These are phyloP conservation scores for Stigmatopora nigra DNA, from an alignment of 2,113 vertebrate species.

Conservation along the genomic window DNA sequence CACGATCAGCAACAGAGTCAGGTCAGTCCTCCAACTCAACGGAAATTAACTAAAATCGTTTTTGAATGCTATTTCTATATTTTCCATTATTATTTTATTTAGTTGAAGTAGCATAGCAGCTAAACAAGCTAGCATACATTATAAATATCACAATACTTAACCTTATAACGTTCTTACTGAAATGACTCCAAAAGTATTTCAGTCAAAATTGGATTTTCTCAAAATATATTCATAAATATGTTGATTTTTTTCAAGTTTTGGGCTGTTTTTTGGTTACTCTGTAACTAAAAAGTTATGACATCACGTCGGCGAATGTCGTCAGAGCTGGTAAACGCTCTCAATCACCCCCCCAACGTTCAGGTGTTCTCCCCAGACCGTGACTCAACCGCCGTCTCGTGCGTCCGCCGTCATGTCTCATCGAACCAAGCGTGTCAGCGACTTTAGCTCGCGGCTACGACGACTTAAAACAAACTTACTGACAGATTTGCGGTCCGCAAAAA, in stretches of 20 bases:
- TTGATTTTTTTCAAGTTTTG: too few relatives aligned
- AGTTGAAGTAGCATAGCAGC: too few relatives aligned
- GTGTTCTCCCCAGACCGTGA: conserved; percentile 30
- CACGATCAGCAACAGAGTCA: conserved; percentile 65
- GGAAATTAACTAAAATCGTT: too few relatives aligned
- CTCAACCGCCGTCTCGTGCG: conserved; percentile 1
- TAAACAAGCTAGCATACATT: too few relatives aligned
- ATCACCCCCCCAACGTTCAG: conserved; percentile 19
- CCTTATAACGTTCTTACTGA: too few relatives aligned
- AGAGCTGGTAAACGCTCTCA: background rate
- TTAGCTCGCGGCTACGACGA: background rate
- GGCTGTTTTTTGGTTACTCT: too few relatives aligned
- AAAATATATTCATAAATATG: too few relatives aligned
- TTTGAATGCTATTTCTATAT: too few relatives aligned
- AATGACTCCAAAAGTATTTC: too few relatives aligned
- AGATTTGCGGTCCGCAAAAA: conserved; percentile 2
- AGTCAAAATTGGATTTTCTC: too few relatives aligned
- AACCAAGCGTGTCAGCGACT: conserved; percentile 5
- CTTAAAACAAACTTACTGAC: background rate
- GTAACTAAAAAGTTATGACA: background rate
- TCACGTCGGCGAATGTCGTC: background rate
- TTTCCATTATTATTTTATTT: too few relatives aligned
- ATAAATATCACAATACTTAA: too few relatives aligned
- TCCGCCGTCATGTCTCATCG: conserved; percentile 17
- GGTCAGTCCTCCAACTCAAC: conserved; percentile 35